Conservation (phyloP, 1,140 invertebrate genomes). For the Heliconius congener region DNA sequence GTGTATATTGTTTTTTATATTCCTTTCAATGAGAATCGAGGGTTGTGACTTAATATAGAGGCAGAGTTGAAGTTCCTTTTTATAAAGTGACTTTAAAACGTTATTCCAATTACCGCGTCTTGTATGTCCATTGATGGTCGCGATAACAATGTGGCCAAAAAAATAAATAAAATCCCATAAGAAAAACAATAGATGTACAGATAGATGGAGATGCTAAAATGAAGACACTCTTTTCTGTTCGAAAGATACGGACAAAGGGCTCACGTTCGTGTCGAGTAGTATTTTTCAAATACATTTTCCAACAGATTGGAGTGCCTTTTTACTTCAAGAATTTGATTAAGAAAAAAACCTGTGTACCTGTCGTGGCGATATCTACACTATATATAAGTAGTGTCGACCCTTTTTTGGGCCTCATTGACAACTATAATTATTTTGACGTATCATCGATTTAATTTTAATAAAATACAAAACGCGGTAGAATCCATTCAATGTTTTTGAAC, state of each 20-base stretch:
- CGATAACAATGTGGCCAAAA: background rate
- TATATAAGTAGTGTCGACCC: background rate
- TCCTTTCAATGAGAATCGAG: slow-evolving; percentile 55
- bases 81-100: slow-evolving; percentile 70
- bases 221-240: background rate
- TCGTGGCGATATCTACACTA: no score
- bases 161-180: background rate
- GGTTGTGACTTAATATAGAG: slow-evolving; percentile 71
- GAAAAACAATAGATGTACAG: no score
- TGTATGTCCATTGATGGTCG: background rate
- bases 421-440: background rate
- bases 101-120: slow-evolving; percentile 50
- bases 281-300: background rate
- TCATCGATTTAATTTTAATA: background rate
- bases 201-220: background rate
- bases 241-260: background rate
- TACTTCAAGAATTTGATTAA: no score
- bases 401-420: background rate
- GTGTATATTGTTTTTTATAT: slow-evolving; percentile 48
- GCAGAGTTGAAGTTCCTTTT: slow-evolving; percentile 54
- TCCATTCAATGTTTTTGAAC: slow-evolving; percentile 32
- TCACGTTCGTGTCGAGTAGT: background rate
- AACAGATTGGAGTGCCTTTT: background rate
- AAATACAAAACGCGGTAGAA: background rate
- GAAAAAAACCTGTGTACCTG: no score